Evolutionary conservation across 2,113 vertebrate species (phyloP).

Genomic region (Sorex araneus): DNA sequence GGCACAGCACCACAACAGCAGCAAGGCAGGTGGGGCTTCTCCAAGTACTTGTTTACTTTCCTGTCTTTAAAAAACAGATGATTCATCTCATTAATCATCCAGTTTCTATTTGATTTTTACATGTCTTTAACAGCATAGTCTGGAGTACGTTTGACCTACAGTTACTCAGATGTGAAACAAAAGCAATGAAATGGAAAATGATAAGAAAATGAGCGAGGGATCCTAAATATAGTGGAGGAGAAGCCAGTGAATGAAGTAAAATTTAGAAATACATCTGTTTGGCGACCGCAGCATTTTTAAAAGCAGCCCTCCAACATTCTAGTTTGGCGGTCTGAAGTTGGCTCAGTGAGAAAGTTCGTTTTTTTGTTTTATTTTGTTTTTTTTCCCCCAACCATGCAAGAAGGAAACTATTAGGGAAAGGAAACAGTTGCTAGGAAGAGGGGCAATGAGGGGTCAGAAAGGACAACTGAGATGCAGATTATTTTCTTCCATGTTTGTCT

Average conservation of each 20-base stretch:
- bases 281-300: slow-evolving; percentile 85
- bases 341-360: slow-evolving; percentile 72
- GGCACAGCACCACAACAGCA: slow-evolving; percentile 83
- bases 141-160: slow-evolving; percentile 86
- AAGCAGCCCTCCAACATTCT: slow-evolving; percentile 79
- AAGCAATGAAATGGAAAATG: slow-evolving; percentile 86
- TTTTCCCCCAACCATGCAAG: neutral
- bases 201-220: slow-evolving; percentile 88
- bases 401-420: neutral
- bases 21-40: slow-evolving; percentile 87
- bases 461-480: slow-evolving; percentile 9
- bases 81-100: slow-evolving; percentile 86
- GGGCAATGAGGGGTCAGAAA: slow-evolving; percentile 34
- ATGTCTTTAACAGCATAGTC: slow-evolving; percentile 86
- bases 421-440: slow-evolving; percentile 63
- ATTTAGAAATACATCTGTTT: slow-evolving; percentile 90
- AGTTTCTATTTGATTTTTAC: slow-evolving; percentile 87
- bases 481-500: slow-evolving; percentile 28
- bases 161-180: slow-evolving; percentile 86
- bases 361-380: neutral
- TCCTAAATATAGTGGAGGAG: slow-evolving; percentile 89
- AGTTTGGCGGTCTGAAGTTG: slow-evolving; percentile 78
- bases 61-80: slow-evolving; percentile 84
- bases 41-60: slow-evolving; percentile 87
- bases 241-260: slow-evolving; percentile 85